Evolutionary conservation across 2,888 invertebrate species (phyloP).

Genomic region (Oligia latruncula): DNA sequence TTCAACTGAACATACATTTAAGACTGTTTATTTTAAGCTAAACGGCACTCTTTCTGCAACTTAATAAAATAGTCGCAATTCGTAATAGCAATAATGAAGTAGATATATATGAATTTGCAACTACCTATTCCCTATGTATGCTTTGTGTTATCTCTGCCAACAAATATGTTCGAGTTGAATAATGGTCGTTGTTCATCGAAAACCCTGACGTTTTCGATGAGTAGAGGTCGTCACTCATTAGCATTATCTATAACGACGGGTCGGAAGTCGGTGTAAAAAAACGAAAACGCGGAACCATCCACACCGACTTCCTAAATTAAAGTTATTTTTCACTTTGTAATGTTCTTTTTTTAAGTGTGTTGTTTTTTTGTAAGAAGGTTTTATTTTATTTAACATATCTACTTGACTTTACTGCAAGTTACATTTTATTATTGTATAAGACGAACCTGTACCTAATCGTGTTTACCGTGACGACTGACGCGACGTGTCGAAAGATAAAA

Average conservation of each 20-base stretch:
- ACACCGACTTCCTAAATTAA: too few relatives aligned
- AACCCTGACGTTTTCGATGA: too few relatives aligned
- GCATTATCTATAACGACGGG: too few relatives aligned
- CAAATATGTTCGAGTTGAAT: too few relatives aligned
- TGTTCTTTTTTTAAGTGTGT: too few relatives aligned
- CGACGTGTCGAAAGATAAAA: constrained; percentile 44
- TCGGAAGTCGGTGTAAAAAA: too few relatives aligned
- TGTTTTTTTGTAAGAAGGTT: too few relatives aligned
- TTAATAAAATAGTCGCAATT: neutral
- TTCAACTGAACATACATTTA: neutral
- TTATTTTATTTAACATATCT: neutral
- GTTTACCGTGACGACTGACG: constrained; percentile 35
- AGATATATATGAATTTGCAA: neutral
- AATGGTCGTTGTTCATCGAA: too few relatives aligned
- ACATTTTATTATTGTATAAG: constrained; percentile 17
- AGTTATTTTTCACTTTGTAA: too few relatives aligned
- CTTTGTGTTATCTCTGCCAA: too few relatives aligned
- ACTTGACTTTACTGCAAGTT: neutral
- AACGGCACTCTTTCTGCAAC: neutral
- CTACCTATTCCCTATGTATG: neutral
- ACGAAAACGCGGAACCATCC: too few relatives aligned
- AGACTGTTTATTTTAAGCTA: neutral
- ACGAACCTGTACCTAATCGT: constrained; percentile 25
- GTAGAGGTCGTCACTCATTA: too few relatives aligned
- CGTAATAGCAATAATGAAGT: neutral